Evolutionary conservation across 53 echinoderm and acorn worm species (phyloP), one percentile per base, ranked within the genome.

Genomic region (Holothuria leucospilota): DNA sequence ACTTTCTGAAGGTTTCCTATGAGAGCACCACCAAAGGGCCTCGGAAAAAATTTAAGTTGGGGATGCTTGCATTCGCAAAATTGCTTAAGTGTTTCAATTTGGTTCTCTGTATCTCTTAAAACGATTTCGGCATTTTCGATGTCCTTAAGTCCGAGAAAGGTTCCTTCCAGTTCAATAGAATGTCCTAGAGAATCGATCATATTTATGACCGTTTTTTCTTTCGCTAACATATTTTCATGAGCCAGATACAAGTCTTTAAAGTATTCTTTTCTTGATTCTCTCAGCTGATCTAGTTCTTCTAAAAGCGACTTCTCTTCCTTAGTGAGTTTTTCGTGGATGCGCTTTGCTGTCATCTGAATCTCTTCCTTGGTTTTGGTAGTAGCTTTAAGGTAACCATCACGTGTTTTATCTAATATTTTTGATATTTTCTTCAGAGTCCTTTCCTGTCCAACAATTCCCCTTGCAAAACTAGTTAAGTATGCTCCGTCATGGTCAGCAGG

Each of bases 211-310:
- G 56, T 29, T 20, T 80, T 80, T 20, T 80, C 60, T 80, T 38
- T 80, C 6, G 56, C 38, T 59, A 62, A 59, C 38, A 59, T 20
- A n/a, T 59, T 59, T 21, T 80, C 80, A 29, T 56, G 80, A 39
- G 80, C 80, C 56, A 80, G 18, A 16, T 60, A n/a, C 6, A 80
- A 59, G 53, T 80, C 80, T 38, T 59, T 80, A 27, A 80, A 80
- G 34, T 80, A 80, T 0, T 80, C 61, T 14, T 29, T 26, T 24
- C 80, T 80, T 20, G 80, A 80, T 11, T 28, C 13, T 27, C 24
- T 26, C 80, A 80, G 34, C 7, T 34, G 29, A 38, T 30, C 53
- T 11, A 80, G 27, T 80, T 80, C 80, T 20, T 34, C n/a, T 51
- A 80, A 24, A 38, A 80, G 80, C 12, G 29, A 24, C 28, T 16